phyloP scores from a whole-genome alignment of 2,888 invertebrate species.

The Plebejus anna region DNA sequence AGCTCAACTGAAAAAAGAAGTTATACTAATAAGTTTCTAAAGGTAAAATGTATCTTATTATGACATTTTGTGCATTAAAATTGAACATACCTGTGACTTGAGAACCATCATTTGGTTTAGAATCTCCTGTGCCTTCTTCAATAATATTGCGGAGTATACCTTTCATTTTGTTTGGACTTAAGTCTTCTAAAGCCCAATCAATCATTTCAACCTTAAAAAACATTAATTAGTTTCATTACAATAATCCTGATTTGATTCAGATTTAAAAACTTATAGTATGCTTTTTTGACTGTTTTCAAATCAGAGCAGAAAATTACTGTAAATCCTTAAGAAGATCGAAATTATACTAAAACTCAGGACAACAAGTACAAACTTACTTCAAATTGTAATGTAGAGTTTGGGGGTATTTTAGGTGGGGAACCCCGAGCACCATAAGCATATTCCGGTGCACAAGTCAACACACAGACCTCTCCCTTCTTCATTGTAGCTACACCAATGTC shows the following conservation, averaged over 20 bases:
- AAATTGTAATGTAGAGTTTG: constrained; percentile 92
- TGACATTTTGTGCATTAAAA: neutral
- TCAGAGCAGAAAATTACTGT: too few species aligned
- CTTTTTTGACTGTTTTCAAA: too few species aligned
- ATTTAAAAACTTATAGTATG: too few species aligned
- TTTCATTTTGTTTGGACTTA: constrained; percentile 91
- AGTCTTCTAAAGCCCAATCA: constrained; percentile 92
- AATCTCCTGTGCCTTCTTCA: constrained; percentile 84
- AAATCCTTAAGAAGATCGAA: neutral
- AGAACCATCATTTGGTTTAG: constrained; percentile 90
- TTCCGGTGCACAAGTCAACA: constrained; percentile 90
- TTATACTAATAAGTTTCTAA: neutral
- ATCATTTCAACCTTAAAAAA: constrained; percentile 88
- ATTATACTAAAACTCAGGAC: neutral
- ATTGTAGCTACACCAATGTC: constrained; percentile 96
- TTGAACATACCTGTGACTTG: constrained; percentile 86
- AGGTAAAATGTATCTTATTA: neutral
- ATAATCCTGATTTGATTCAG: too few species aligned
- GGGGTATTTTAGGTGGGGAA: constrained; percentile 92
- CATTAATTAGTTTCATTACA: neutral
- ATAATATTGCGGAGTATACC: constrained; percentile 88
- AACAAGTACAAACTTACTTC: constrained; percentile 80
- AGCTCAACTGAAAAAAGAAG: constrained; percentile 83
- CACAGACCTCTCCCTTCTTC: constrained; percentile 92
- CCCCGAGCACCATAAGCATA: constrained; percentile 95